phyloP scores from a whole-genome alignment of 2,888 invertebrate genomes.

The Xestoiulus laeticollis region DNA sequence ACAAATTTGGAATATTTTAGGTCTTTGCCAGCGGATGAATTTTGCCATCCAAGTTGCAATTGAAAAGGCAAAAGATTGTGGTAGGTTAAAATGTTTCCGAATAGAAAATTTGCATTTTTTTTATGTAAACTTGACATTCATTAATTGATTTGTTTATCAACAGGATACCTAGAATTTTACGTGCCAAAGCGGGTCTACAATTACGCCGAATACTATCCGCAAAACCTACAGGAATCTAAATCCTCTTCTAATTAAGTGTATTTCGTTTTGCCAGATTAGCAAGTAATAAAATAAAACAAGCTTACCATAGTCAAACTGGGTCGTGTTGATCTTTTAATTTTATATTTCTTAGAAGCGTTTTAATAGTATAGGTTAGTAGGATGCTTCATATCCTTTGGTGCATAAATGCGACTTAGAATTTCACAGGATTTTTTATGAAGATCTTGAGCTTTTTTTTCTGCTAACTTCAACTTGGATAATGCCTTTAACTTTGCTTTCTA shows the following conservation, averaged over 20 bases:
- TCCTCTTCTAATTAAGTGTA: too few species aligned
- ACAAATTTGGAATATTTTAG: slow-evolving; percentile 67
- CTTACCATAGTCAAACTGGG: not conserved
- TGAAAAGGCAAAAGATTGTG: slow-evolving; percentile 82
- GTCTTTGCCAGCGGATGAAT: slow-evolving; percentile 83
- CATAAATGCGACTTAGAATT: not conserved
- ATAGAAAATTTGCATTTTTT: too few species aligned
- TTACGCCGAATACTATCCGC: slow-evolving; percentile 76
- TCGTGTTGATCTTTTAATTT: not conserved
- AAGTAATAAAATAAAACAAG: not conserved
- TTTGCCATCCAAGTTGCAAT: slow-evolving; percentile 79
- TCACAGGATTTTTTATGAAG: not conserved
- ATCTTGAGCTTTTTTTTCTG: not conserved
- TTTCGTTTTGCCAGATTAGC: not conserved
- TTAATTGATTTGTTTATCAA: slow-evolving; percentile 49
- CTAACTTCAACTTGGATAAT: not conserved
- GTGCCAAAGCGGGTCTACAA: slow-evolving; percentile 85
- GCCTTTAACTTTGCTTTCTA: not conserved
- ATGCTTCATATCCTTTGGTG: not conserved
- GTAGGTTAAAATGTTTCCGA: slow-evolving; percentile 66
- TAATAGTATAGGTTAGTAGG: not conserved
- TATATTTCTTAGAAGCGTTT: not conserved
- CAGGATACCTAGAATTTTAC: slow-evolving; percentile 75
- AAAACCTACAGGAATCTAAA: not conserved
- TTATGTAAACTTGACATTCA: not conserved